Conservation (phyloP, 2,113 vertebrate species). For the Ophthalmolycus amberensis region DNA sequence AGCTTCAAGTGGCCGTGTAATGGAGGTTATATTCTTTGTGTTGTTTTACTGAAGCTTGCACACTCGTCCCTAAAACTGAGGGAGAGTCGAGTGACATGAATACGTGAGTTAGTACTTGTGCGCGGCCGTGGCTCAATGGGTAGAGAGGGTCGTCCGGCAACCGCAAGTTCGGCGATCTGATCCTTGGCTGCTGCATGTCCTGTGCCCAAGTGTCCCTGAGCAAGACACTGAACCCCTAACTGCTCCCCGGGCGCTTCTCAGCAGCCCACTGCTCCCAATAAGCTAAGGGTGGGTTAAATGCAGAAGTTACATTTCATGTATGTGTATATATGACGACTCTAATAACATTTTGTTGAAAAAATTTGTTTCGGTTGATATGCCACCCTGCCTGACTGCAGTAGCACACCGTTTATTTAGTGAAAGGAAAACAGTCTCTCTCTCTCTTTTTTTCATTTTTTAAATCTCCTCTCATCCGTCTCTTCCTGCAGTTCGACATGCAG, state of each 20-base stretch:
- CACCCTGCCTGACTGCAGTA: not conserved
- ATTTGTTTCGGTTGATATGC: not conserved
- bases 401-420: slow-evolving; percentile 3
- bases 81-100: not conserved
- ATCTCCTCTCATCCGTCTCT: slow-evolving; percentile 10
- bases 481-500: slow-evolving; percentile 97
- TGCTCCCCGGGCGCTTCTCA: no score
- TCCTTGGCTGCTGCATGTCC: no score
- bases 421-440: not conserved
- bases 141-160: no score
- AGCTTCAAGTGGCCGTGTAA: not conserved
- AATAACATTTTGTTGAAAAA: no score
- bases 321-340: no score
- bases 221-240: no score
- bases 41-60: slow-evolving; percentile 6
- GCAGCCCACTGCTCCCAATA: no score
- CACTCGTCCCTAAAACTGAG: not conserved
- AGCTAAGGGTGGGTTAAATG: no score
- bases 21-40: not conserved
- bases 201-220: no score
- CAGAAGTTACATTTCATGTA: no score
- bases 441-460: not conserved
- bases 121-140: no score
- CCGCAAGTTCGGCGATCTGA: no score
- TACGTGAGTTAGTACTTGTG: not conserved